Base-by-base conservation (phyloP, 1,140 invertebrate genomes). In the Teleogryllus occipitalis region DNA sequence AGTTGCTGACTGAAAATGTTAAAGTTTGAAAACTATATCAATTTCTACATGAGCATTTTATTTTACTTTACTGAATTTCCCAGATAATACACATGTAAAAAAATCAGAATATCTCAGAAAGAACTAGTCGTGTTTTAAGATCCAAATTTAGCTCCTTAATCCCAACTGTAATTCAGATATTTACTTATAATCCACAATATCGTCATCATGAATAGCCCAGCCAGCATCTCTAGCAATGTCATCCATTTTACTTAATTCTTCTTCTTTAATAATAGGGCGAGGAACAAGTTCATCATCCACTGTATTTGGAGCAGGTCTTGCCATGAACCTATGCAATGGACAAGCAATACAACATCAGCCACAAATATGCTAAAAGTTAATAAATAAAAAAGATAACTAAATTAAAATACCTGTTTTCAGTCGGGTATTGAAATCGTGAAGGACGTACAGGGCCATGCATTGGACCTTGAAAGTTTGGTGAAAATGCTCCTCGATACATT, bases 221-320 rank as follows among this genome's bases (percentile, higher is more conserved):
- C 95, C 95, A 82, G 94, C 92, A 84, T 96, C 95, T 83, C 93
- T 90, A 49, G 94, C 91, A 81, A 97, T 94, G 84, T 97, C 94
- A 87, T 97, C 96, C 90, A 98, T 94, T 80, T 93, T 92, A 83
- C 93, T 95, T 79, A 98, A 89, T 86, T 97, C 95, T 85, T 97
- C 96, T 83, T 97, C 95, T 80, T 94, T 94, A 75, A 98, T 95
- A 76, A 98, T 97, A 54, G 96, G 95, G 76, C 94, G 88, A 54
- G 89, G 87, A 77, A 87, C 82, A 47, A 89, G 84, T 86, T 89
- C 82, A 85, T 89, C 85, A 85, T 87, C 83, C 18, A 87, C 85
- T 22, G 81, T 78, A 27, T 22, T 27, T 47, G 76, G 8, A 47
- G 39, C 49, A 78, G 80, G 74, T 18, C 80, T 39, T 21, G 78